These are phyloP conservation scores for Raphicerus campestris DNA, from an alignment of 2,113 vertebrate genomes.

Conservation along the genomic window DNA sequence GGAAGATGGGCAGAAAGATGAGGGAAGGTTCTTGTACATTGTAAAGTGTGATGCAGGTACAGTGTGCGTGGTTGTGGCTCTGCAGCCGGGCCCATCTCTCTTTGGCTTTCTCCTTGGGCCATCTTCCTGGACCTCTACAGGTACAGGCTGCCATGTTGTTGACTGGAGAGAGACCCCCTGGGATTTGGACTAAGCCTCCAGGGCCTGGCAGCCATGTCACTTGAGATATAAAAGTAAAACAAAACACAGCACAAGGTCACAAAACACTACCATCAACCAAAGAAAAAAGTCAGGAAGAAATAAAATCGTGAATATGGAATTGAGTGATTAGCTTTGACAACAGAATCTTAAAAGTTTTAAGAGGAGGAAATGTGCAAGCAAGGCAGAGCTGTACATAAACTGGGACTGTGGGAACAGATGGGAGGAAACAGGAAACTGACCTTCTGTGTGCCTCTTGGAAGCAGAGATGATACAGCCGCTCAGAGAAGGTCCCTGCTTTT, in stretches of 20 bases:
- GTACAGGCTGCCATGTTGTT: background rate
- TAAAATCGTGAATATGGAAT: background rate
- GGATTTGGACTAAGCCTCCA: background rate
- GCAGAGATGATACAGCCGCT: background rate
- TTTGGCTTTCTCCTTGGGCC: background rate
- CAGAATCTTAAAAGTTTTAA: slow-evolving; percentile 8
- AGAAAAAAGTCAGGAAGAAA: background rate
- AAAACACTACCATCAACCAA: background rate
- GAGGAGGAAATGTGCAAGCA: background rate
- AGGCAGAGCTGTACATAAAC: background rate
- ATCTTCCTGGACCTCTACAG: background rate
- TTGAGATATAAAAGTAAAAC: background rate
- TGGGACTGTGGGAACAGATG: background rate
- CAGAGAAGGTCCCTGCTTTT: background rate
- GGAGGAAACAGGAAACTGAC: background rate
- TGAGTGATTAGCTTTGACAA: background rate
- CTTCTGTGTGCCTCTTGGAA: background rate
- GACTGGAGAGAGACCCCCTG: background rate
- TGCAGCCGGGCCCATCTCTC: background rate
- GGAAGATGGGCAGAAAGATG: background rate
- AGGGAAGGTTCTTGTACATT: background rate
- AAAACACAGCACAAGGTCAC: background rate
- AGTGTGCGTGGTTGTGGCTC: background rate
- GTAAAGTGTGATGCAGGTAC: background rate
- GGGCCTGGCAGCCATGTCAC: background rate